These are phyloP conservation scores for Parthenolecanium corni DNA, from an alignment of 2,888 invertebrate genomes.

Conservation along the genomic window DNA sequence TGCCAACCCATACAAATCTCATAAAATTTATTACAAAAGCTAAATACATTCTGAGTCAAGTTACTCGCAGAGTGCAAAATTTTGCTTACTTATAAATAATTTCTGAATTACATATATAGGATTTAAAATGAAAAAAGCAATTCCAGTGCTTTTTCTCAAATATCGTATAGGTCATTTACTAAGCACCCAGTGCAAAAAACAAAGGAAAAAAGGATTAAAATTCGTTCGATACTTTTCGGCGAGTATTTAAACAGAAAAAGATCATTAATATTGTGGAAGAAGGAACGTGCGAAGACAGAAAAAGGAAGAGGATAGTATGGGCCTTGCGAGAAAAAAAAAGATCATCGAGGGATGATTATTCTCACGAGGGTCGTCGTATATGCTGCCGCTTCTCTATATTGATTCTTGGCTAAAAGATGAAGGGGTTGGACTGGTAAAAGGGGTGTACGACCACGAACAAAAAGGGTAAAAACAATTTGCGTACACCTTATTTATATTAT, in stretches of 20 bases:
- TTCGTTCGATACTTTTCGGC: constrained; percentile 24
- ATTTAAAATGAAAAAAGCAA: too few species aligned
- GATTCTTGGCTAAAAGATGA: constrained; percentile 4
- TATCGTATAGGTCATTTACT: too few species aligned
- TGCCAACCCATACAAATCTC: too few species aligned
- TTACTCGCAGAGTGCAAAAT: too few species aligned
- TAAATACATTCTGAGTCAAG: too few species aligned
- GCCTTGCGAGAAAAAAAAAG: constrained; percentile 13
- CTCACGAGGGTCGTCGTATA: constrained; percentile 19
- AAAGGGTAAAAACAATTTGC: constrained; percentile 18
- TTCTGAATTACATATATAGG: too few species aligned
- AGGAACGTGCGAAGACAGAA: neutral
- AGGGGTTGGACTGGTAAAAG: too few species aligned
- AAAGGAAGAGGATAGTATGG: too few species aligned
- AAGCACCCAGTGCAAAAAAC: too few species aligned
- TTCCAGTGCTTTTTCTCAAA: too few species aligned
- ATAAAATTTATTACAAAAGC: too few species aligned
- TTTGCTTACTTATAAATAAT: too few species aligned
- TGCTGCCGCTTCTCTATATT: constrained; percentile 12
- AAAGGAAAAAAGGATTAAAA: constrained; percentile 21
- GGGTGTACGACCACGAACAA: neutral
- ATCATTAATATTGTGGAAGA: constrained; percentile 26
- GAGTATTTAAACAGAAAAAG: constrained; percentile 28
- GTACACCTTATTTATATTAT: constrained; percentile 4
- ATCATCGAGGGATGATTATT: constrained; percentile 25